Evolutionary conservation across 92 coral and sea anemone species (phyloP).

Genomic region (Palythoa heliodiscus): DNA sequence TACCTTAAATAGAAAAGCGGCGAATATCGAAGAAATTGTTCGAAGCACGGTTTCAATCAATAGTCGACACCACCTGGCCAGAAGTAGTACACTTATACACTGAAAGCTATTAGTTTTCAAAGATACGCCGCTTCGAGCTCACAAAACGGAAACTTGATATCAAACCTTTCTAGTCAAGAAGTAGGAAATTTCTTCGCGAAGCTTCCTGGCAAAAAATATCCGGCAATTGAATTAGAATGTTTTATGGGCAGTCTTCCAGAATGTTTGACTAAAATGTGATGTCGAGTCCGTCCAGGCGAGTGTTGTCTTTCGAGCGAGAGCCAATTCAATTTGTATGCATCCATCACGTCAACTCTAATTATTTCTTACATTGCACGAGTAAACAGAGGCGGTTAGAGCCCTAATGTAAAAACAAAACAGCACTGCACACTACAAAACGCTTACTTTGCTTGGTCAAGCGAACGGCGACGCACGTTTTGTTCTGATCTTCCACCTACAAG

Average conservation of each 20-base stretch:
- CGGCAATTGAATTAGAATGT: not conserved
- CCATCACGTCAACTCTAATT: conserved; percentile 91
- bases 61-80: conserved; percentile 58
- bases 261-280: not conserved
- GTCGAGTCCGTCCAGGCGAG: conserved; percentile 7
- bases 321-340: conserved; percentile 61
- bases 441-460: conserved; percentile 71
- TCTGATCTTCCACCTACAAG: conserved; percentile 47
- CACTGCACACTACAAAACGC: conserved; percentile 58
- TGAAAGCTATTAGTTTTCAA: conserved; percentile 63
- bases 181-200: conserved; percentile 27
- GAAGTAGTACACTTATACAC: conserved; percentile 27
- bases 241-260: not conserved
- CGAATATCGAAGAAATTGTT: conserved; percentile 12
- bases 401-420: conserved; percentile 97
- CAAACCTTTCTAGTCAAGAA: conserved; percentile 11
- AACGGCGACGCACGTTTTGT: conserved; percentile 63
- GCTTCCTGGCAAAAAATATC: conserved; percentile 7
- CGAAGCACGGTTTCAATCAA: conserved; percentile 58
- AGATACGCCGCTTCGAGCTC: conserved; percentile 62
- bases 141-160: conserved; percentile 36
- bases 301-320: conserved; percentile 50
- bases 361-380: conserved; percentile 92
- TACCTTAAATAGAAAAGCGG: conserved; percentile 21
- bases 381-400: conserved; percentile 82